phyloP scores from a whole-genome alignment of 2,888 invertebrate genomes.

The Noctua janthe region DNA sequence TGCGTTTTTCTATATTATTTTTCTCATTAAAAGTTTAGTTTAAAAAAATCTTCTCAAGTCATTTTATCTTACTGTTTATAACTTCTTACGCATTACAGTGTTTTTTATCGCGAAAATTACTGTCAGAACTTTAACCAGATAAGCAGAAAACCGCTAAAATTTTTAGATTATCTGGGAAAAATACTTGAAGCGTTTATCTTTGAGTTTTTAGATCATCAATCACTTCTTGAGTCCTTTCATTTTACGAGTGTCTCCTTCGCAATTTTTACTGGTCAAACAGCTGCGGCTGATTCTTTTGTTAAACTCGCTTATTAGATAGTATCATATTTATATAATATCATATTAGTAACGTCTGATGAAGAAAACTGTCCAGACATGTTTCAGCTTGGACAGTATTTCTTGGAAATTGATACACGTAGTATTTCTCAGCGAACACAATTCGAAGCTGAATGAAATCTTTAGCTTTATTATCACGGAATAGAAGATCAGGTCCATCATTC shows the following conservation, averaged over 20 bases:
- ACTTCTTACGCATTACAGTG: neutral
- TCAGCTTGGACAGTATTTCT: neutral
- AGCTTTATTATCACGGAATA: neutral
- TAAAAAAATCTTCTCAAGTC: neutral
- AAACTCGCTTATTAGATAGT: slow-evolving; percentile 39
- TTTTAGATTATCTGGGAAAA: slow-evolving; percentile 47
- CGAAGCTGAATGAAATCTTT: neutral
- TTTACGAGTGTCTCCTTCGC: slow-evolving; percentile 54
- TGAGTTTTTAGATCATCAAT: slow-evolving; percentile 60
- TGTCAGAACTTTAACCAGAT: slow-evolving; percentile 13
- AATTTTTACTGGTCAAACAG: slow-evolving; percentile 54
- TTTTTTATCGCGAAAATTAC: slow-evolving; percentile 12
- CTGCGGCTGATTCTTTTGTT: slow-evolving; percentile 52
- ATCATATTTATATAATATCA: slow-evolving; percentile 34
- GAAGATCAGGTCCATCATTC: neutral
- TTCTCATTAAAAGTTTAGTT: neutral
- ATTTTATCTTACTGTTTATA: neutral
- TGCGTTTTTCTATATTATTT: neutral
- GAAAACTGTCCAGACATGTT: slow-evolving; percentile 5
- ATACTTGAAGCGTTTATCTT: slow-evolving; percentile 51
- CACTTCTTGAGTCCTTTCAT: slow-evolving; percentile 40
- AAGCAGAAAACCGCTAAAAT: slow-evolving; percentile 1
- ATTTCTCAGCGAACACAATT: neutral
- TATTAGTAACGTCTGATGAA: slow-evolving; percentile 38
- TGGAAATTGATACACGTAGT: neutral